Conservation (phyloP, 2,797 vertebrate genomes). For the Anguilla anguilla region DNA sequence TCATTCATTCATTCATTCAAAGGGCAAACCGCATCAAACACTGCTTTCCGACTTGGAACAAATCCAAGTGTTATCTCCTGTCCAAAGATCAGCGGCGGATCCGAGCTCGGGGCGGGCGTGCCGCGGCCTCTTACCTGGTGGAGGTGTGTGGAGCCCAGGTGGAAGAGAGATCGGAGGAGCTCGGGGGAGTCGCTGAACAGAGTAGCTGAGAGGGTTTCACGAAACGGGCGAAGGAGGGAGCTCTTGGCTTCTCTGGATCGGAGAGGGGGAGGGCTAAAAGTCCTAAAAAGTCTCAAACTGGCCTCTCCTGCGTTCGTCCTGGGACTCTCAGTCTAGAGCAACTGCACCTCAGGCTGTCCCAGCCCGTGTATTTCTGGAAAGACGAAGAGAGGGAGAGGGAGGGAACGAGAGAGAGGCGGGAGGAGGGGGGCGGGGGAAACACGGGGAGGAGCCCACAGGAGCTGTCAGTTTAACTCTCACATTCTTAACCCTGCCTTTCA, state of each 20-base stretch:
- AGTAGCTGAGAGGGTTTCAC: slow-evolving; percentile 28
- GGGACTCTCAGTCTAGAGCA: slow-evolving; percentile 60
- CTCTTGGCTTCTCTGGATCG: background rate
- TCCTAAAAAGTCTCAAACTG: background rate
- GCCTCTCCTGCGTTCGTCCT: slow-evolving; percentile 20
- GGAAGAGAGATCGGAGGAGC: slow-evolving; percentile 31
- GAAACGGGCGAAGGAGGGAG: slow-evolving; percentile 33
- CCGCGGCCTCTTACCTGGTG: slow-evolving; percentile 3
- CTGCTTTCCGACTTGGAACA: background rate
- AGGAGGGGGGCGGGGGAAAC: slow-evolving; percentile 33
- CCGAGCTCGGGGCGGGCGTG: background rate
- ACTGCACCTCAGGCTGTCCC: slow-evolving; percentile 58
- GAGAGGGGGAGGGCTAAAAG: background rate
- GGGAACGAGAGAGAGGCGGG: slow-evolving; percentile 19
- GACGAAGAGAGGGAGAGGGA: slow-evolving; percentile 36
- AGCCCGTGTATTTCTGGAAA: slow-evolving; percentile 55
- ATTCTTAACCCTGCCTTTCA: background rate
- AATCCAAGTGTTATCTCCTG: background rate
- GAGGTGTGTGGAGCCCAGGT: slow-evolving; percentile 4
- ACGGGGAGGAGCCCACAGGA: background rate
- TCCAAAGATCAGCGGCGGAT: background rate
- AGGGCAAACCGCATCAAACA: background rate
- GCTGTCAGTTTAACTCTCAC: background rate
- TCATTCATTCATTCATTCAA: background rate
- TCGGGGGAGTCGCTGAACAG: background rate